phyloP scores from a whole-genome alignment of 2,113 vertebrate species.

The Eretmodus cyanostictus region DNA sequence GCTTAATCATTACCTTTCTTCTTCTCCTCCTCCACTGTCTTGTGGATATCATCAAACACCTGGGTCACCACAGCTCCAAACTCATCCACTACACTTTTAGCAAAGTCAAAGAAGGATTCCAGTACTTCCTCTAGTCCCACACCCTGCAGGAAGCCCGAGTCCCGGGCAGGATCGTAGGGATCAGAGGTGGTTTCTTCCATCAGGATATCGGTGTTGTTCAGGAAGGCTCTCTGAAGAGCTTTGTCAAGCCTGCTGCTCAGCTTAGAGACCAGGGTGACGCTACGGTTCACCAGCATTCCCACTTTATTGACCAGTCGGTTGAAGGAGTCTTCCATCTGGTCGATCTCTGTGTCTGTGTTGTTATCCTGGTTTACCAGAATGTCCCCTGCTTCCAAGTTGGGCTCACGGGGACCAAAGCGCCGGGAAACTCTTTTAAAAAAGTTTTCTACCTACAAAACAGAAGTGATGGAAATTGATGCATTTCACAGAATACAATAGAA shows the following conservation, averaged over 20 bases:
- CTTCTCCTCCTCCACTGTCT: constrained; percentile 39
- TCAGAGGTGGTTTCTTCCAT: constrained; percentile 13
- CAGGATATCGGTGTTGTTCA: constrained; percentile 42
- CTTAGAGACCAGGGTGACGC: constrained; percentile 70
- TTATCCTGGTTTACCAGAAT: constrained; percentile 49
- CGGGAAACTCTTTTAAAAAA: constrained; percentile 77
- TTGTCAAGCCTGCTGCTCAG: constrained; percentile 77
- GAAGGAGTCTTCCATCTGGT: constrained; percentile 76
- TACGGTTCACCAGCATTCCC: constrained; percentile 72
- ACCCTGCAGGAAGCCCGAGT: constrained; percentile 57
- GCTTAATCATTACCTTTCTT: constrained; percentile 57
- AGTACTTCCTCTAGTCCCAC: constrained; percentile 75
- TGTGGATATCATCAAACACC: constrained; percentile 64
- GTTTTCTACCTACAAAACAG: constrained; percentile 70
- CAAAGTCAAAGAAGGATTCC: constrained; percentile 80
- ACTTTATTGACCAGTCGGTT: constrained; percentile 65
- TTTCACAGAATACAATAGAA: not conserved
- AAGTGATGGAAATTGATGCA: not conserved
- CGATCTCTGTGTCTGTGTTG: constrained; percentile 64
- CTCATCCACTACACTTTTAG: constrained; percentile 75
- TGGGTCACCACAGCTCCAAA: constrained; percentile 75
- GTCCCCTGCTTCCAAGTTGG: constrained; percentile 39
- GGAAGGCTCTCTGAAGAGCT: constrained; percentile 74
- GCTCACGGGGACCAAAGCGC: constrained; percentile 62
- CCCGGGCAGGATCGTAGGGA: constrained; percentile 47